Conservation (phyloP, 2,797 vertebrate species). For the Sandelia bainsii region DNA sequence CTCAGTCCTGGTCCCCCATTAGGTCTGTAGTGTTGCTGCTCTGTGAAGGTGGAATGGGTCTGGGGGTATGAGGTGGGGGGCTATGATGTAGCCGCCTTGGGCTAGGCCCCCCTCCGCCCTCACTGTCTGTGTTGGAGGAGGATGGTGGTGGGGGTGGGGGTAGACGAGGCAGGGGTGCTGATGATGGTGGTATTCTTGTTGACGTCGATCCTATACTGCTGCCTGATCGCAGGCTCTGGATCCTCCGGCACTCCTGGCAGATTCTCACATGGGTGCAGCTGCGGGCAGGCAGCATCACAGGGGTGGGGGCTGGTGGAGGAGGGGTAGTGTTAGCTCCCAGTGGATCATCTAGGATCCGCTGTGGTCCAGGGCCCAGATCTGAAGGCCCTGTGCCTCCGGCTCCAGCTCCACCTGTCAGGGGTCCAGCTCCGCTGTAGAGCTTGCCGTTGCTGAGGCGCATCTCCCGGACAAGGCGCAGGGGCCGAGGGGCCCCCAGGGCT, state of each 20-base stretch:
- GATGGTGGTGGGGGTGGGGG: slow-evolving; percentile 83
- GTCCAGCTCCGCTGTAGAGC: slow-evolving; percentile 89
- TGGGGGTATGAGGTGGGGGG: slow-evolving; percentile 67
- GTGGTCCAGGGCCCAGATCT: slow-evolving; percentile 85
- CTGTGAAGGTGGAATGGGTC: slow-evolving; percentile 78
- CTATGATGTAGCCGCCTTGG: slow-evolving; percentile 84
- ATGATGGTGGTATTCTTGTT: slow-evolving; percentile 80
- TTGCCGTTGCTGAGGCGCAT: slow-evolving; percentile 95
- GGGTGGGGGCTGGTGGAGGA: slow-evolving; percentile 77
- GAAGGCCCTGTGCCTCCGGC: slow-evolving; percentile 63
- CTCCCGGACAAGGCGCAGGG: slow-evolving; percentile 89
- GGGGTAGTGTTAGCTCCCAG: slow-evolving; percentile 81
- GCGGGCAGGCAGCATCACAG: slow-evolving; percentile 76
- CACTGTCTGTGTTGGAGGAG: slow-evolving; percentile 86
- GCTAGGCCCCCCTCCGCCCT: slow-evolving; percentile 83
- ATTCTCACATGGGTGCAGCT: slow-evolving; percentile 92
- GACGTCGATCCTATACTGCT: slow-evolving; percentile 66
- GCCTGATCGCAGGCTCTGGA: slow-evolving; percentile 88
- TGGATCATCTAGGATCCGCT: slow-evolving; percentile 86
- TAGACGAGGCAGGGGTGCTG: slow-evolving; percentile 77
- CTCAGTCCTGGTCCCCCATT: slow-evolving; percentile 83
- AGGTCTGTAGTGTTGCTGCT: slow-evolving; percentile 82
- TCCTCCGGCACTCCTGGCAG: slow-evolving; percentile 94
- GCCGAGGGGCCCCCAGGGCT: slow-evolving; percentile 86
- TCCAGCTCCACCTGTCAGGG: slow-evolving; percentile 81